phyloP scores from a whole-genome alignment of 1,140 invertebrate genomes.

The Drosophila nigrodunni region DNA sequence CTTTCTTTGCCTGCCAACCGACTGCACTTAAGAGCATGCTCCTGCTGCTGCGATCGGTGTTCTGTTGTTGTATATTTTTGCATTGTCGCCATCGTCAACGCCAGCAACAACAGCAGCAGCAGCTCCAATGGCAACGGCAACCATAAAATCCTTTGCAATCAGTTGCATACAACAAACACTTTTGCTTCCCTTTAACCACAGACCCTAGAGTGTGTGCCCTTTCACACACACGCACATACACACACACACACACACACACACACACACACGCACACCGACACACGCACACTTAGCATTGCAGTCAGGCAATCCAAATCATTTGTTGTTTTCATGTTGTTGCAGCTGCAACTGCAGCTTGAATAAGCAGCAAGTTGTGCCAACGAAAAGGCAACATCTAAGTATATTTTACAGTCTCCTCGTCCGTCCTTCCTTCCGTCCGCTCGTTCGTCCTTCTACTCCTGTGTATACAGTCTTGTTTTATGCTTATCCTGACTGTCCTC shows the following conservation, averaged over 20 bases:
- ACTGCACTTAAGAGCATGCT: slow-evolving; percentile 67
- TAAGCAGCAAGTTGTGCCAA: slow-evolving; percentile 27
- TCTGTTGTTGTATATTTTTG: slow-evolving; percentile 58
- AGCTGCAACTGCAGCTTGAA: slow-evolving; percentile 24
- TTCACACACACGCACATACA: slow-evolving; percentile 20
- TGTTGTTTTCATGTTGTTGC: slow-evolving; percentile 32
- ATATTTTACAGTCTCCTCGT: slow-evolving; percentile 43
- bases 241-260: slow-evolving; percentile 17
- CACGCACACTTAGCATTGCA: slow-evolving; percentile 14
- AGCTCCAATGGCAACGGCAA: slow-evolving; percentile 17
- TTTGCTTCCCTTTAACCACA: slow-evolving; percentile 33
- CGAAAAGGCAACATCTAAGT: slow-evolving; percentile 46
- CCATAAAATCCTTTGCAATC: slow-evolving; percentile 80
- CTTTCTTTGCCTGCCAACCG: slow-evolving; percentile 12
- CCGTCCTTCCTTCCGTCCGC: neutral
- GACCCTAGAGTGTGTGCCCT: slow-evolving; percentile 19
- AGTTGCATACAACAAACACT: slow-evolving; percentile 79
- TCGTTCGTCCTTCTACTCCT: slow-evolving; percentile 5
- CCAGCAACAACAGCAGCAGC: slow-evolving; percentile 26
- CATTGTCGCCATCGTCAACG: slow-evolving; percentile 47
- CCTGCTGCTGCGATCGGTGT: slow-evolving; percentile 56
- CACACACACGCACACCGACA: slow-evolving; percentile 16
- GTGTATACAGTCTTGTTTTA: slow-evolving; percentile 28
- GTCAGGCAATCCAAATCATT: slow-evolving; percentile 31
- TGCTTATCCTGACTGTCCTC: slow-evolving; percentile 27